A percentile compares a stretch with the other conserved stretches of the same genome.
These are phyloP conservation scores for Melangyna quadrimaculata DNA, from an alignment of 2,888 invertebrate genomes.

Conservation along the genomic window DNA sequence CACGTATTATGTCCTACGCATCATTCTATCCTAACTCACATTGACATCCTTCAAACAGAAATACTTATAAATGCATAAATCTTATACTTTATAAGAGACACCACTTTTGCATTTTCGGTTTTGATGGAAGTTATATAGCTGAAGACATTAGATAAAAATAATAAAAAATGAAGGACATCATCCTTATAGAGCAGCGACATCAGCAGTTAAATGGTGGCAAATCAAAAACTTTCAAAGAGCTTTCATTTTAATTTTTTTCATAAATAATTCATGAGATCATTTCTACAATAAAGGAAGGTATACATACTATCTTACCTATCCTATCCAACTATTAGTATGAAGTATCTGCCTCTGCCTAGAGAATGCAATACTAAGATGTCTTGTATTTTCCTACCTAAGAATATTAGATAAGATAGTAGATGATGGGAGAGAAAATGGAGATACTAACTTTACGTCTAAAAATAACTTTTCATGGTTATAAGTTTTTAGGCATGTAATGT, in stretches of 20 bases:
- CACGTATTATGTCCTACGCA: too few relatives aligned
- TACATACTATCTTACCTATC: not conserved
- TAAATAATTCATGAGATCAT: slow-evolving; percentile 65
- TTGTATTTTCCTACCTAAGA: slow-evolving; percentile 7
- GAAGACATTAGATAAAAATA: slow-evolving; percentile 12
- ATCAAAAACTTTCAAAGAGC: slow-evolving; percentile 66
- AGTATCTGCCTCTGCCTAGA: not conserved
- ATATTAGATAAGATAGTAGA: not conserved
- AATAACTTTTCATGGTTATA: not conserved
- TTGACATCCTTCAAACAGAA: too few relatives aligned
- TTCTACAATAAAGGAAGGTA: slow-evolving; percentile 2
- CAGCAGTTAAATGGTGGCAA: slow-evolving; percentile 57
- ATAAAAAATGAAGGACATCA: slow-evolving; percentile 21
- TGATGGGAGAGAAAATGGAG: not conserved
- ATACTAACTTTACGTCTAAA: not conserved
- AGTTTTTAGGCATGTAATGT: not conserved
- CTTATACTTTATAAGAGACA: slow-evolving; percentile 40
- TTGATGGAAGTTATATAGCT: not conserved
- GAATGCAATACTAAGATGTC: slow-evolving; percentile 23
- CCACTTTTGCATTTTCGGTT: slow-evolving; percentile 26
- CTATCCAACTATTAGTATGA: too few relatives aligned
- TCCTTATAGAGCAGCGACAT: slow-evolving; percentile 22
- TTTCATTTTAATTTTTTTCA: slow-evolving; percentile 68
- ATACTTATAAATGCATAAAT: slow-evolving; percentile 50
- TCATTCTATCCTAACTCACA: too few relatives aligned